A percentile compares a stretch with the other conserved stretches of the same genome.
Evolutionary conservation across 2,113 vertebrate genomes (phyloP).

Genomic region (Atrichornis clamosus): DNA sequence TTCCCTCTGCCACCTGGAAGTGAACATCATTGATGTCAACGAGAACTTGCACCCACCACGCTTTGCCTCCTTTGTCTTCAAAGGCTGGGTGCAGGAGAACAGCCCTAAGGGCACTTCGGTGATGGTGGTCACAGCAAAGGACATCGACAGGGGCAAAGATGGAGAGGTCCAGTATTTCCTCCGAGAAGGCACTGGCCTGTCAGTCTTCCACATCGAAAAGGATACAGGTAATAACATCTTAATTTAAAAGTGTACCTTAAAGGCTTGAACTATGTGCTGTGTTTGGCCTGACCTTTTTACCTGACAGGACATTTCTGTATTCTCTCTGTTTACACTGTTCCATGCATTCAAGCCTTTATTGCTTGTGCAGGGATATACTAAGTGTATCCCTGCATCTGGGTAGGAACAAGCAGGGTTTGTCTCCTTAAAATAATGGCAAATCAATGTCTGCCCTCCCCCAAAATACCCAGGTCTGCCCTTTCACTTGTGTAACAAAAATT

Average conservation of each 20-base stretch:
- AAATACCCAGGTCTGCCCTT: neutral
- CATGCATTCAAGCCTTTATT: neutral
- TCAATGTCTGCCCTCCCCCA: neutral
- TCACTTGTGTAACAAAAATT: neutral
- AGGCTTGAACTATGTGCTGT: neutral
- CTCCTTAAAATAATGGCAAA: neutral
- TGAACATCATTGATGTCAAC: conserved; percentile 89
- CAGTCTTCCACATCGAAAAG: conserved; percentile 84
- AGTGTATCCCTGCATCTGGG: neutral
- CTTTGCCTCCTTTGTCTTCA: conserved; percentile 86
- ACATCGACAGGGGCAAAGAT: conserved; percentile 85
- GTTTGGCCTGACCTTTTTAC: neutral
- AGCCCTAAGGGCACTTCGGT: conserved; percentile 81
- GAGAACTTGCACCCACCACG: conserved; percentile 88
- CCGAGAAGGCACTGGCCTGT: conserved; percentile 86
- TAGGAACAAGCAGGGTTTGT: neutral
- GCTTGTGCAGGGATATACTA: neutral
- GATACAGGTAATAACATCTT: conserved; percentile 84
- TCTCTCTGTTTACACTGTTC: neutral
- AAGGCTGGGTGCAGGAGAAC: conserved; percentile 84
- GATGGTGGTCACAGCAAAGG: conserved; percentile 78
- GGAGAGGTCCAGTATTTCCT: conserved; percentile 89
- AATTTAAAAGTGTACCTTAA: neutral
- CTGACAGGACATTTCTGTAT: neutral
- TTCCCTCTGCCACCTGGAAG: conserved; percentile 87